Evolutionary conservation across 2,113 vertebrate genomes (phyloP).

Genomic region (Chauna torquata): DNA sequence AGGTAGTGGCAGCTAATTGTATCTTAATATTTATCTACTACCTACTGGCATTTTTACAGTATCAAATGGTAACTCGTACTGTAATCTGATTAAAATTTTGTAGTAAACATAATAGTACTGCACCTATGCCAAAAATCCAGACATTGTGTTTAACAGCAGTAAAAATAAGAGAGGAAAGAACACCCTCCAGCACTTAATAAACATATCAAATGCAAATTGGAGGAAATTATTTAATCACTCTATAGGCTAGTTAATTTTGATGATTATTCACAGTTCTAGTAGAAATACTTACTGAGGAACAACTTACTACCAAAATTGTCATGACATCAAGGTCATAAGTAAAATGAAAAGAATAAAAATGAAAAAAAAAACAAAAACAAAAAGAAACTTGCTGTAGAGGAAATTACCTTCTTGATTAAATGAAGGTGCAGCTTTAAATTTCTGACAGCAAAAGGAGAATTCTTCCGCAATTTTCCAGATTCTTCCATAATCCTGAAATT

Average conservation of each 20-base stretch:
- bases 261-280: conserved; percentile 48
- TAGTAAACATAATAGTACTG: conserved; percentile 20
- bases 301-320: conserved; percentile 10
- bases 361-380: no score
- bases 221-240: conserved; percentile 65
- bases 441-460: not conserved
- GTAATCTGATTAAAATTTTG: conserved; percentile 52
- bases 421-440: not conserved
- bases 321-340: not conserved
- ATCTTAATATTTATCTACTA: conserved; percentile 37
- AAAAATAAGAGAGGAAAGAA: conserved; percentile 18
- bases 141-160: not conserved
- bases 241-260: conserved; percentile 43
- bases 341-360: no score
- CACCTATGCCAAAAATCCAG: conserved; percentile 51
- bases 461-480: conserved; percentile 4
- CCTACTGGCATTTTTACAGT: conserved; percentile 31
- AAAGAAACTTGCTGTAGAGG: not conserved
- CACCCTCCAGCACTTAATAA: conserved; percentile 57
- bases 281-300: not conserved
- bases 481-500: conserved; percentile 22
- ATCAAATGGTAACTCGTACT: conserved; percentile 14
- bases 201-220: conserved; percentile 59
- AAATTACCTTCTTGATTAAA: not conserved
- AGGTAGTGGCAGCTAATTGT: not conserved